phyloP scores from a whole-genome alignment of 2,113 vertebrate species.

The Camelus bactrianus region DNA sequence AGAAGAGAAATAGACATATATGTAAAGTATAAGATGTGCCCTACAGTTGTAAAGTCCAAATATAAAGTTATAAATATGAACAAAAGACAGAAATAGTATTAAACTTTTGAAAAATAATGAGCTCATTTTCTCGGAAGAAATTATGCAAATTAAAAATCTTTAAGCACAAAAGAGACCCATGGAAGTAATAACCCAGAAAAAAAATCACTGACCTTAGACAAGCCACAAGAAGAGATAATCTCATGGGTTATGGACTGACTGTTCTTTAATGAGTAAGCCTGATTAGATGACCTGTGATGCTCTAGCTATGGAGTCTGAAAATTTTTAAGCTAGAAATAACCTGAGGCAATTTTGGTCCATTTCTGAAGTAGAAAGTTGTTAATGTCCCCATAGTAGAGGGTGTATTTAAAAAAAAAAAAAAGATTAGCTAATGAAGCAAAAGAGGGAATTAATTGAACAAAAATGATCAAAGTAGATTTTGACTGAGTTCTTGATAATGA shows the following conservation, averaged over 20 bases:
- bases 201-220: background rate
- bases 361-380: background rate
- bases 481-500: constrained; percentile 19
- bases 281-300: background rate
- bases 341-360: background rate
- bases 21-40: background rate
- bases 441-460: constrained; percentile 40
- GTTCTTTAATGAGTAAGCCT: constrained; percentile 12
- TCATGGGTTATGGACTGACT: background rate
- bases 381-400: background rate
- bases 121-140: constrained; percentile 24
- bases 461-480: constrained; percentile 62
- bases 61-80: background rate
- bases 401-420: background rate
- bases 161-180: background rate
- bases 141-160: constrained; percentile 39
- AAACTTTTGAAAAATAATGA: constrained; percentile 7
- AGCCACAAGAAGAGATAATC: background rate
- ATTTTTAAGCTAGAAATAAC: background rate
- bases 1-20: background rate
- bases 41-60: background rate
- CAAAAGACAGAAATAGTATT: background rate
- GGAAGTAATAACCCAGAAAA: constrained; percentile 33
- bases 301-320: background rate
- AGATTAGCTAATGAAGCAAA: constrained; percentile 59